Base-by-base conservation (phyloP, 2,888 invertebrate genomes). In the Epinotia demarniana region DNA sequence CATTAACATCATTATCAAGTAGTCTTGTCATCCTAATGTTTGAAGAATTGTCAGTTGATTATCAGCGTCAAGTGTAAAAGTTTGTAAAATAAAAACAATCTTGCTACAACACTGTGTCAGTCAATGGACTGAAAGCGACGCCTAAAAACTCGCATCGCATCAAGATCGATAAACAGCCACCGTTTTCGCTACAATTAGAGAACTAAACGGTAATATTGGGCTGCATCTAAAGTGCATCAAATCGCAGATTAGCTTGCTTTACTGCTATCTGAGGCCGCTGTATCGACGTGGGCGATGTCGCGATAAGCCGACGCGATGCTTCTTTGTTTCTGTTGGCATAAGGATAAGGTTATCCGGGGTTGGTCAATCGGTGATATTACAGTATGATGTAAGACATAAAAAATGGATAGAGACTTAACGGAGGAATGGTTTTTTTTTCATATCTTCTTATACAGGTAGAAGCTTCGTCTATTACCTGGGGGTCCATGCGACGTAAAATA, bases 121-220 rank as follows among this genome's bases (percentile, higher is more conserved):
- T 39, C 33, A 18, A 57, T 39, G n/a, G 9, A 61, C 33, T 23
- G 58, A 69, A 58, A 46, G 43, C 16, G n/a, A n/a, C n/a, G 12
- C 53, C 53, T 68, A 43, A 55, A 23, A 71, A 39, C 57, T 43
- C 60, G 53, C 43, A 70, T 75, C 60, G 43, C 19, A 72, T 58
- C 18, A 13, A 63, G 64, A 71, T 43, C 62, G 66, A 77, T 64
- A 71, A 75, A 75, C 72, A 73, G 72, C 33, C 66, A 74, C 77
- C 73, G 75, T 77, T 73, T 78, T 67, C 39, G 46, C 67, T 72
- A 72, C 71, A 78, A 78, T 78, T 78, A 77, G 75, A 72, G 78
- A 75, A 75, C 78, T 77, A 78, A 78, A 76, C 75, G 78, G 77
- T 75, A 74, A 77, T 77, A 77, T 60, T 73, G 73, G 70, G 64